Evolutionary conservation across 2,888 invertebrate genomes (phyloP).

Genomic region (Frankliniella fusca): DNA sequence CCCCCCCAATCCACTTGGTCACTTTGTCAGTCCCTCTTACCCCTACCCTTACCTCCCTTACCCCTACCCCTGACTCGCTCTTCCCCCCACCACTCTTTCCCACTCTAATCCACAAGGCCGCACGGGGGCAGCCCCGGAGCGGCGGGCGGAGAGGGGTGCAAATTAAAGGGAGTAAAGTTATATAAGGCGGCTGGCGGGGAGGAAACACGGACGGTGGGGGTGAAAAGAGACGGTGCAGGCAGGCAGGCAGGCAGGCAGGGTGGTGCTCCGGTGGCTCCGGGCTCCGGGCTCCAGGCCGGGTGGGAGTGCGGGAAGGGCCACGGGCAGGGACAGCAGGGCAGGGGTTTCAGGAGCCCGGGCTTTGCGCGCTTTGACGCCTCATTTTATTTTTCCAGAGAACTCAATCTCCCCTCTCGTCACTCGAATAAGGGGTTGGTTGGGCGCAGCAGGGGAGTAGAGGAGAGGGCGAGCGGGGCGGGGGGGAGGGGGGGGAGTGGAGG

Average conservation of each 20-base stretch:
- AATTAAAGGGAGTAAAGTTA: background rate
- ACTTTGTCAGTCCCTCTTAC: background rate
- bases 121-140: background rate
- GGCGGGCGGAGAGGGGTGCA: background rate
- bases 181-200: conserved; percentile 1
- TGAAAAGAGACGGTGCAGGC: background rate
- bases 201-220: background rate
- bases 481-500: conserved; percentile 7
- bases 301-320: no score
- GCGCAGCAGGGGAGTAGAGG: conserved; percentile 1
- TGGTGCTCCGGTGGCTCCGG: background rate
- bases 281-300: no score
- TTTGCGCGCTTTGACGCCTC: conserved; percentile 30
- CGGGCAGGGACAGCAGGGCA: background rate
- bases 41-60: background rate
- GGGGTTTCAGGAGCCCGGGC: conserved; percentile 19
- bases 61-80: background rate
- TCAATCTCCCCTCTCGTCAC: background rate
- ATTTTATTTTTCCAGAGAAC: conserved; percentile 11
- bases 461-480: conserved; percentile 3
- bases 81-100: background rate
- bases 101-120: background rate
- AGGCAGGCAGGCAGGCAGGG: background rate
- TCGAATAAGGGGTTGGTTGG: background rate
- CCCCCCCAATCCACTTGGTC: no score